Base-by-base conservation (phyloP, 2,888 invertebrate genomes). In the Heliconius erato region DNA sequence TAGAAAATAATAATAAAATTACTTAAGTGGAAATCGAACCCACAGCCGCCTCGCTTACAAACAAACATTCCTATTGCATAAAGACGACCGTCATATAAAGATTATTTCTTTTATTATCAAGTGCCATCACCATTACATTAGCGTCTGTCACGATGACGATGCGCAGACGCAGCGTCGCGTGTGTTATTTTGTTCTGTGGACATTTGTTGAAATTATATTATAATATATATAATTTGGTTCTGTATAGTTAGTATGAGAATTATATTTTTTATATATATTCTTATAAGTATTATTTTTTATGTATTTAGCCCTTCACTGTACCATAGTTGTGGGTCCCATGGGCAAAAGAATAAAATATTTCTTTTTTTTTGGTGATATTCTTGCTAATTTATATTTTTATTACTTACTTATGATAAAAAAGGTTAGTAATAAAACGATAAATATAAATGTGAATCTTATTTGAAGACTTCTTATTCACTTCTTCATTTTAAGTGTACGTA, bases 101-200 rank as follows among this genome's bases (percentile, higher is more conserved):
- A 86, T 87, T 86, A 86, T 83, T 87, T 84, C 81, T 83, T 85
- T 81, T 83, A 85, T 82, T 82, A 83, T 85, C 85, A 80, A 85
- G 85, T 85, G 85, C 82, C 88, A 88, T 82, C 84, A 80, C 84
- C 69, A 85, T 85, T 78, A 78, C 87, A 90, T 89, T 88, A 89
- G 88, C 88, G 89, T 87, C 84, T 91, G 93, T 93, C 92, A 91
- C 88, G 87, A 87, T 93, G 94, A 94, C 91, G 91, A 85, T 92
- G 91, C 90, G 91, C 93, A 93, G 91, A 85, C 93, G 90, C 87
- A 84, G 49, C 82, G 82, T 81, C 84, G 84, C 83, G 83, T 84
- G 84, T 83, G 82, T 84, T 83, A 83, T 83, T 83, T 74, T 72
- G 88, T 89, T 90, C 91, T 89, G 89, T 90, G 88, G 44, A 19